Evolutionary conservation across 1,140 invertebrate species (phyloP).

Genomic region (Diploscapter pachys): DNA sequence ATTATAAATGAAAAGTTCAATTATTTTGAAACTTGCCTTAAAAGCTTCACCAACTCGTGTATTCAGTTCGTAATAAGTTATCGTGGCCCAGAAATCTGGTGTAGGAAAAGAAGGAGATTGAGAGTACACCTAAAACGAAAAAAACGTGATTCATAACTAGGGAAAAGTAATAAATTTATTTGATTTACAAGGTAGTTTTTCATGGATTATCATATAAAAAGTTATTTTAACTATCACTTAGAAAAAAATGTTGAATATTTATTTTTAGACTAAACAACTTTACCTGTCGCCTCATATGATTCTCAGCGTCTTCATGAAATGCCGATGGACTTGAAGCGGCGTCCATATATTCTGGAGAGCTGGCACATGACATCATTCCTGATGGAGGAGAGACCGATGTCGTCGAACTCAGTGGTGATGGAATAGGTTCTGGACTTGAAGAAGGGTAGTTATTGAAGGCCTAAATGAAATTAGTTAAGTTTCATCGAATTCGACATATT

Average conservation of each 20-base stretch:
- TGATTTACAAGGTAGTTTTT: not conserved
- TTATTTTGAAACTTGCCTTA: constrained; percentile 14
- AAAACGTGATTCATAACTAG: too few relatives aligned
- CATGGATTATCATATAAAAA: not conserved
- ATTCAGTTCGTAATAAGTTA: constrained; percentile 93
- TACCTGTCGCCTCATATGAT: not conserved
- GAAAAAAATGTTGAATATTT: constrained; percentile 2
- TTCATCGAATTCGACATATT: not conserved
- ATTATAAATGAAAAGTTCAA: too few relatives aligned
- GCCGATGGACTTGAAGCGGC: constrained; percentile 24
- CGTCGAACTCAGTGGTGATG: constrained; percentile 11
- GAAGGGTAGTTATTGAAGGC: not conserved
- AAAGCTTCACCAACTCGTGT: constrained; percentile 79
- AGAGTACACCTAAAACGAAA: constrained; percentile 3
- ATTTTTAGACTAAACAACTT: not conserved
- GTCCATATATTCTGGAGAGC: constrained; percentile 14
- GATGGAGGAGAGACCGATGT: constrained; percentile 8
- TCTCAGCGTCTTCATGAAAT: constrained; percentile 25
- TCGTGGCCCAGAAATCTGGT: constrained; percentile 88
- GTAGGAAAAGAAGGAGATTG: constrained; percentile 67
- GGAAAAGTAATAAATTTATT: not conserved
- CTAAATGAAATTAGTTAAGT: not conserved
- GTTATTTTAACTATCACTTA: not conserved
- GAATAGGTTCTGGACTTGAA: constrained; percentile 22
- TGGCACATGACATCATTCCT: constrained; percentile 12